Evolutionary conservation across 1,140 invertebrate genomes (phyloP).

Genomic region (Drosophila busckii): DNA sequence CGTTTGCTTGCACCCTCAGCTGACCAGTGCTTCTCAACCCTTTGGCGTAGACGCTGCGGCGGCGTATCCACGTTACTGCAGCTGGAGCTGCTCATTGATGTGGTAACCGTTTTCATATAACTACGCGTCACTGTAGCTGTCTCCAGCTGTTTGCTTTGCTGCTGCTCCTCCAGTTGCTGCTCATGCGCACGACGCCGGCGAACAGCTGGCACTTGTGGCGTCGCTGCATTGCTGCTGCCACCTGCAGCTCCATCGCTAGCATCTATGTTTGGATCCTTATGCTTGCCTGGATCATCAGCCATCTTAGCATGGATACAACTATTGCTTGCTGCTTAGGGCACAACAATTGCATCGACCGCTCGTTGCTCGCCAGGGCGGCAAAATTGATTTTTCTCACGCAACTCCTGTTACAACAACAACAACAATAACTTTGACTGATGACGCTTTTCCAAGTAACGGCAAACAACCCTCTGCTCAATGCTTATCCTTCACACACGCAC

Average conservation of each 20-base stretch:
- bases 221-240: constrained; percentile 22
- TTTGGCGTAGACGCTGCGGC: constrained; percentile 83
- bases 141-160: constrained; percentile 58
- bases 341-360: constrained; percentile 43
- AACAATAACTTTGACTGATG: constrained; percentile 14
- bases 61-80: constrained; percentile 61
- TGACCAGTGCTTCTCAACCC: constrained; percentile 88
- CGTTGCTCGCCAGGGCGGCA: constrained; percentile 31
- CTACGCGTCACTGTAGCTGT: constrained; percentile 69
- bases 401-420: constrained; percentile 33
- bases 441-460: constrained; percentile 30
- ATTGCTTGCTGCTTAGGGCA: constrained; percentile 34
- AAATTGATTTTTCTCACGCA: constrained; percentile 77
- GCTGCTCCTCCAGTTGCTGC: constrained; percentile 33
- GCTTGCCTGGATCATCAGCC: constrained; percentile 71
- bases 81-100: constrained; percentile 54
- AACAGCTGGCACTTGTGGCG: constrained; percentile 69
- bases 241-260: constrained; percentile 19
- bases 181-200: constrained; percentile 63
- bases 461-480: constrained; percentile 62
- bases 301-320: constrained; percentile 70
- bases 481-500: too few species aligned
- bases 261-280: constrained; percentile 66
- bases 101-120: constrained; percentile 68
- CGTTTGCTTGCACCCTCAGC: constrained; percentile 67